A percentile compares a stretch with the other conserved stretches of the same genome.
Conservation (phyloP, 2,888 invertebrate species). For the Chymomyza amoena region DNA sequence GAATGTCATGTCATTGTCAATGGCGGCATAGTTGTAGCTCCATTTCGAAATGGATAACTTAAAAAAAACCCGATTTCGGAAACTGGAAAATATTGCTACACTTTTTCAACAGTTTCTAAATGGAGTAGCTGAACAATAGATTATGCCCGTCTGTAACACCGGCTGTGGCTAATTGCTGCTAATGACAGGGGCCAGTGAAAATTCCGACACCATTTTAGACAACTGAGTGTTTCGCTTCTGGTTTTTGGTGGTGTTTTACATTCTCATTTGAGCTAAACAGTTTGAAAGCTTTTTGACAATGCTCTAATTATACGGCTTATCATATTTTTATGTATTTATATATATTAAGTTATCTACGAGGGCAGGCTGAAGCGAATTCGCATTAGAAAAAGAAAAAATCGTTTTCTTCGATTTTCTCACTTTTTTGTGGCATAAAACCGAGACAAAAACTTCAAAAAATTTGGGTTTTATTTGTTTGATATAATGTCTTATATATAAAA, state of each 20-base stretch:
- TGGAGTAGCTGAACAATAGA: neutral
- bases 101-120: neutral
- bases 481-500: too few species aligned
- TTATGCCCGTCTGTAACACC: neutral
- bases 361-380: too few species aligned
- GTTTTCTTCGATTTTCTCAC: too few species aligned
- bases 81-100: neutral
- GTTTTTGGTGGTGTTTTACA: conserved; percentile 2
- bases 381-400: too few species aligned
- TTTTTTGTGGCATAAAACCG: too few species aligned
- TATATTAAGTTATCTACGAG: neutral
- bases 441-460: too few species aligned
- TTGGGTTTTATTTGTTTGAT: too few species aligned
- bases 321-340: neutral
- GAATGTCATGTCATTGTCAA: conserved; percentile 38
- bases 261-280: neutral
- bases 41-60: neutral
- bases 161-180: conserved; percentile 36
- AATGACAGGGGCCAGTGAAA: conserved; percentile 27
- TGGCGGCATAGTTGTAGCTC: conserved; percentile 6
- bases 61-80: conserved; percentile 19
- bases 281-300: neutral
- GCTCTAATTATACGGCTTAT: neutral
- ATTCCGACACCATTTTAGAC: neutral
- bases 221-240: neutral